Evolutionary conservation across 2,113 vertebrate species (phyloP), one percentile per base, ranked within the genome.

Genomic region (Amphilophus citrinellus): DNA sequence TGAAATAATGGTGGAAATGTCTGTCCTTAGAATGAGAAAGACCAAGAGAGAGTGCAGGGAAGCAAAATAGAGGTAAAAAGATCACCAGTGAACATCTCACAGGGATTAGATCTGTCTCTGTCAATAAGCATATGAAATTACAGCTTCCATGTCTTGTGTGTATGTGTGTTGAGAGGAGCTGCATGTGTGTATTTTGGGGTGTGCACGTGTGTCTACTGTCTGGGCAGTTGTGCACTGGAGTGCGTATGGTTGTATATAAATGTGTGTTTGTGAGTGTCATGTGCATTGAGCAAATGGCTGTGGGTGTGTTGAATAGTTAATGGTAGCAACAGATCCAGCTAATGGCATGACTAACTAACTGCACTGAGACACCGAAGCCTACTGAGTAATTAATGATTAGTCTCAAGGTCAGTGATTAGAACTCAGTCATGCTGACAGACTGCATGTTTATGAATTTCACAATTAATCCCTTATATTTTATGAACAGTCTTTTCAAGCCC

Each of bases 41-140:
- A 57, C 20, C 42, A 17, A 82, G 71, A 68, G 30, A 2, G 57
- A 68, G n/a, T 50, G 47, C 14, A 37, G 53, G 57, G 71, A 32
- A 77, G 71, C 22, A 58, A 65, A 73, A 68, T 50, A 42, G 83
- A 77, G 73, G 84, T 88, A 84, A 91, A 82, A 60, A 62, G 89
- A 93, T 93, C 86, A 53, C 73, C 57, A 62, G 82, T 61, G 60
- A 87, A 85, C 73, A 77, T 92, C 89, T 91, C 90, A 50, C 8
- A 83, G 87, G 93, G 80, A 86, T 79, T 89, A 75, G 61, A 86
- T 73, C 68, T 86, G 89, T 91, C 87, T 84, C 56, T 78, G 89
- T 94, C 93, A 94, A 95, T 95, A 92, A 91, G 82, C 80, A 78
- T 90, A 91, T 95, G 92, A 93, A 94, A 94, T 95, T 94, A 92